These are phyloP conservation scores for Dusona sp. DNA, from an alignment of 2,888 invertebrate species.

Conservation along the genomic window DNA sequence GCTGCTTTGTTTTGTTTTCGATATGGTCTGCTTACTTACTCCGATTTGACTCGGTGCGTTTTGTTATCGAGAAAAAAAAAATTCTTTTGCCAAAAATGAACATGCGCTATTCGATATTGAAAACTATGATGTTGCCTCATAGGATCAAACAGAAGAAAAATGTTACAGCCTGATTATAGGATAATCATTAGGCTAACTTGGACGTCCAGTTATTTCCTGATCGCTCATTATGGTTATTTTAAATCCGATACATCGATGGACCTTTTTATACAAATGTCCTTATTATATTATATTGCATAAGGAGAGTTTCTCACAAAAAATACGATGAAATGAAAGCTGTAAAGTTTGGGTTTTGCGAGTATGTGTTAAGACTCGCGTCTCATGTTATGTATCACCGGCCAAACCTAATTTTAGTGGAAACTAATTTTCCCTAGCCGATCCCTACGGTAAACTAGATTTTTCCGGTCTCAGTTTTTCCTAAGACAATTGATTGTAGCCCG, in stretches of 20 bases:
- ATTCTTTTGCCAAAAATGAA: background rate
- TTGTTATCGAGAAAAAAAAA: background rate
- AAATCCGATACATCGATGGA: background rate
- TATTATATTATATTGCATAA: background rate
- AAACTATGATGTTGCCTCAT: background rate
- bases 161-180: background rate
- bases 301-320: background rate
- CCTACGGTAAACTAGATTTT: background rate
- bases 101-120: background rate
- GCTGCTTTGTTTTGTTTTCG: conserved; percentile 1
- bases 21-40: background rate
- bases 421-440: background rate
- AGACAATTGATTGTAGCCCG: background rate
- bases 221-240: background rate
- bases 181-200: background rate
- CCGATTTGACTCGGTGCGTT: background rate
- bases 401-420: background rate
- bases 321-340: background rate
- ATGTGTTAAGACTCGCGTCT: background rate
- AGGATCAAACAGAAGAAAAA: background rate
- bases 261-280: background rate
- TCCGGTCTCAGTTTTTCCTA: background rate
- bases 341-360: background rate
- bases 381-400: background rate
- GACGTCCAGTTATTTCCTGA: background rate